Base-by-base conservation (phyloP, 2,888 invertebrate genomes). In the Galeopsomyia nigrocyanea region DNA sequence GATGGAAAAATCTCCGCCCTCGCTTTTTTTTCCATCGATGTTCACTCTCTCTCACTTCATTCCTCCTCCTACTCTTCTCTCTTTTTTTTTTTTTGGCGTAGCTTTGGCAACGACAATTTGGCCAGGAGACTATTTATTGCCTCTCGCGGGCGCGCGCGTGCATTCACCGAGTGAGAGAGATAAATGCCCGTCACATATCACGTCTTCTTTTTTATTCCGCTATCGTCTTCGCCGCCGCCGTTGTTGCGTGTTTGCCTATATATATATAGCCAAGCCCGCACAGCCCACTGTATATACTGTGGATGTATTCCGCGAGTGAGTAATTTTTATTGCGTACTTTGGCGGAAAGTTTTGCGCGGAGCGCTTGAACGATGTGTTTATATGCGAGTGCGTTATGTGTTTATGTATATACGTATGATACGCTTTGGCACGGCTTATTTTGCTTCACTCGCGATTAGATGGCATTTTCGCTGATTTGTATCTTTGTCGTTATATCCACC, bases 111-210 rank as follows among this genome's bases (percentile, higher is more conserved):
- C 64, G 70, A 73, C 75, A 70, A 75, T 75, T 73, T 75, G 70
- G 49, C 58, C 57, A 31, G 47, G 7, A 39, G 39, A 39, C 46
- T 74, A 74, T 74, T 74, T 75, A 75, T 75, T 73, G 64, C 69
- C 50, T 53, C 21, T 21, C 46, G 66, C 60, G 17, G 22, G 57
- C 7, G 31, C 3, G 62, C 17, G 26, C 46, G 63, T 57, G 79
- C 78, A 80, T 82, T 82, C 78, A 78, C 74, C 39, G 13, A 39
- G 39, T 39, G 80, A 79, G 79, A 80, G 82, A 84, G 82, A 84
- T 81, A 83, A 83, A 83, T 84, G 84, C 78, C 79, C 79, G 79
- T 84, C 82, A 84, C 84, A 84, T 82, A 84, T 83, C 83, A 83
- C 79, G 22, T 46, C 47, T 50, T 16, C 66, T 49, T 17, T 66